These are phyloP conservation scores for Apeltes quadracus DNA, from an alignment of 2,113 vertebrate genomes.

Conservation along the genomic window DNA sequence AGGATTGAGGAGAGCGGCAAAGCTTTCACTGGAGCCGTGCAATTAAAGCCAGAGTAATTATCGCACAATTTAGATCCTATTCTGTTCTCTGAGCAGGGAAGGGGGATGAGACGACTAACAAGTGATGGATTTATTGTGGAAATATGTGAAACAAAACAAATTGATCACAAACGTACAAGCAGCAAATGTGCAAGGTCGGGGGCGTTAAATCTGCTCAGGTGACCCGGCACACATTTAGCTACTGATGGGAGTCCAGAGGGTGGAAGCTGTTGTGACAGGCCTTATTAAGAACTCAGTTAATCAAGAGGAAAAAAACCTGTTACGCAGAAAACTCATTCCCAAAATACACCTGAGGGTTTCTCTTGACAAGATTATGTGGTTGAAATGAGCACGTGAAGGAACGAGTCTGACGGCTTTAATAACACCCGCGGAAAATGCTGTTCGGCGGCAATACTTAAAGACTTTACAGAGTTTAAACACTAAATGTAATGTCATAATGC, in stretches of 20 bases:
- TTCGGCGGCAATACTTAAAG: background rate
- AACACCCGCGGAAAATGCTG: background rate
- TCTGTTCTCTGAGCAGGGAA: conserved; percentile 28
- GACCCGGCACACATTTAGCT: conserved; percentile 9
- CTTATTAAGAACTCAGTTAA: conserved; percentile 50
- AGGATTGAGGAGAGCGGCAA: conserved; percentile 67
- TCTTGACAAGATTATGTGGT: conserved; percentile 33
- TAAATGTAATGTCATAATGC: background rate
- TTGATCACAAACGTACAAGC: conserved; percentile 17
- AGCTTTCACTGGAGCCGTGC: conserved; percentile 63
- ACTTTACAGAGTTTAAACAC: conserved; percentile 13
- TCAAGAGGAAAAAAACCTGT: conserved; percentile 28
- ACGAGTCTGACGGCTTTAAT: conserved; percentile 32
- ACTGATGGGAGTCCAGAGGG: conserved; percentile 16
- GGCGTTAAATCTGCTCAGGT: conserved; percentile 28
- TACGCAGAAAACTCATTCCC: conserved; percentile 28
- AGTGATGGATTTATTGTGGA: conserved; percentile 23
- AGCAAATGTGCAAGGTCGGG: background rate
- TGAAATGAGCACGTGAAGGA: conserved; percentile 35
- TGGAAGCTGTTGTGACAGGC: conserved; percentile 44
- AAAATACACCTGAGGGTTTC: conserved; percentile 38
- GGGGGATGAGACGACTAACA: conserved; percentile 35
- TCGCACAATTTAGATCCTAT: conserved; percentile 65
- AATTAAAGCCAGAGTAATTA: conserved; percentile 71
- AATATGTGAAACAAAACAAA: conserved; percentile 26